phyloP scores from a whole-genome alignment of 2,113 vertebrate genomes.

The Gambusia holbrooki region DNA sequence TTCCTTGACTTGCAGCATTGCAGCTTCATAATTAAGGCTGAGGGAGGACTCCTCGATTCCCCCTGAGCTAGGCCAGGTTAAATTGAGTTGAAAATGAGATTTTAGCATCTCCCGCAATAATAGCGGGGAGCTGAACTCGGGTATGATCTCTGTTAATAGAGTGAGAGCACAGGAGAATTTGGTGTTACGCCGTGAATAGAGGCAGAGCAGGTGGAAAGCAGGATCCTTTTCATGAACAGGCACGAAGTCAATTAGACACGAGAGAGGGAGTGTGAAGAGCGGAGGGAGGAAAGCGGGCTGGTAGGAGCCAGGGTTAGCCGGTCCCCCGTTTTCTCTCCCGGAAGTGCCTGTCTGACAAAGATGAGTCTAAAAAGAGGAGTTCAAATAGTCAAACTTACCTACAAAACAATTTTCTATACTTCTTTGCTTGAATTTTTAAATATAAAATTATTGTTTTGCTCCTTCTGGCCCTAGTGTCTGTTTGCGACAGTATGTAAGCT shows the following conservation, averaged over 20 bases:
- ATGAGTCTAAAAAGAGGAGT: not conserved
- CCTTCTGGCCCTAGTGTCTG: too few species aligned
- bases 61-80: conserved; percentile 79
- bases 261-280: conserved; percentile 74
- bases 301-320: conserved; percentile 17
- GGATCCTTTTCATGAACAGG: conserved; percentile 81
- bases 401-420: not conserved
- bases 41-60: conserved; percentile 56
- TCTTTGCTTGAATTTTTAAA: not conserved
- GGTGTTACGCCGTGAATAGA: conserved; percentile 81
- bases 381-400: conserved; percentile 12
- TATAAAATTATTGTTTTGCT: not conserved
- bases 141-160: conserved; percentile 84
- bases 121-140: conserved; percentile 80
- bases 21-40: conserved; percentile 65
- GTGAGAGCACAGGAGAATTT: conserved; percentile 83
- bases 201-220: conserved; percentile 81
- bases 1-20: conserved; percentile 22
- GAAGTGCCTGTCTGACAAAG: conserved; percentile 33
- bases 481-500: too few species aligned
- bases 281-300: conserved; percentile 47
- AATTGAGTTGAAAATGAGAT: conserved; percentile 87
- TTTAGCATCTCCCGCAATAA: conserved; percentile 81
- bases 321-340: conserved; percentile 22
- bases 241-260: conserved; percentile 84